These are phyloP conservation scores for Pimephales promelas DNA, from an alignment of 2,113 vertebrate species.

Conservation along the genomic window DNA sequence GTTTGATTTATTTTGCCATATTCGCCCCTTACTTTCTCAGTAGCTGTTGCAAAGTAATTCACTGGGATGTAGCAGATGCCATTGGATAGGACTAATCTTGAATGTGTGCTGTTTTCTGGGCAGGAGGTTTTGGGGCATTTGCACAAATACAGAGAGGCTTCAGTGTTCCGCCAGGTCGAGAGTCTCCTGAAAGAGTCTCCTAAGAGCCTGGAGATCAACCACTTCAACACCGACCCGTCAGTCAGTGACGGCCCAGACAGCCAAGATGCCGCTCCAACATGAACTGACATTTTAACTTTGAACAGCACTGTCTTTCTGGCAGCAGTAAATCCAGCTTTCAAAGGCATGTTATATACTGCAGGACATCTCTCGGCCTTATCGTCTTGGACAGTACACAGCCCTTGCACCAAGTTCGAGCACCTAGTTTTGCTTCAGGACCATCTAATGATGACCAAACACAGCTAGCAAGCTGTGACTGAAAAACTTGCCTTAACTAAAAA, in stretches of 20 bases:
- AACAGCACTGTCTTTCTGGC: constrained; percentile 16
- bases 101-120: constrained; percentile 2
- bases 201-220: constrained; percentile 49
- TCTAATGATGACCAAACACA: neutral
- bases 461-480: neutral
- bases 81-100: neutral
- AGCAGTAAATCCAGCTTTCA: constrained; percentile 30
- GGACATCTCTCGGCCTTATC: neutral
- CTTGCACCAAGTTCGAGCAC: neutral
- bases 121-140: constrained; percentile 64
- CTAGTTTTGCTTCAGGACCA: neutral
- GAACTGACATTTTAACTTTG: constrained; percentile 27
- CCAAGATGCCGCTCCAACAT: constrained; percentile 7
- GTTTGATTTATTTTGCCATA: constrained; percentile 36
- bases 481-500: too few relatives aligned
- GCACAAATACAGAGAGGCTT: constrained; percentile 65
- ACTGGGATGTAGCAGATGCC: neutral
- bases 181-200: constrained; percentile 62
- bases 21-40: neutral
- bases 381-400: neutral
- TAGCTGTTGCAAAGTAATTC: neutral
- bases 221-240: constrained; percentile 48
- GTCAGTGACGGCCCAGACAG: constrained; percentile 38
- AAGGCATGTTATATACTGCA: neutral
- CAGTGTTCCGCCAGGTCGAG: constrained; percentile 63